Evolutionary conservation across 2,113 vertebrate species (phyloP), one percentile per base, ranked within the genome.

Genomic region (Strix aluco): DNA sequence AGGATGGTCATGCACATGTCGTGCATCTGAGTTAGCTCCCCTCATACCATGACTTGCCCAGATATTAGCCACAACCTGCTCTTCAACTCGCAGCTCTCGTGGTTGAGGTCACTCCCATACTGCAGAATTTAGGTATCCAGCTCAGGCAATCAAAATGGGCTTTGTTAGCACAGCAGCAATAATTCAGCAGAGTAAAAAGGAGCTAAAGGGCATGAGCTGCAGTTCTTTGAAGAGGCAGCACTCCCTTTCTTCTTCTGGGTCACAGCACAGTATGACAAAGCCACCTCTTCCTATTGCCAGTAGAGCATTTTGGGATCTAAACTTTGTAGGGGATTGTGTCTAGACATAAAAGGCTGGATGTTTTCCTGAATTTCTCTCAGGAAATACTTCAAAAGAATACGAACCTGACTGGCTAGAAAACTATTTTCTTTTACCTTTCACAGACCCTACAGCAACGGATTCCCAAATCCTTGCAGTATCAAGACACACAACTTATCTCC

Each of bases 51-150:
- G 20, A 2, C 40, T 77, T 66, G 44, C 67, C 40, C 2, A 0
- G 44, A 21, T 11, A 70, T 46, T 29, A 22, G 49, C 65, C 70
- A 38, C 55, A 78, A 54, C 47, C 46, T 19, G 42, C 23, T 78
- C 65, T 71, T 71, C 2, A 3, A 5, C 62, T 7, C 2, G 0
- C 17, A 7, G 26, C 66, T 80, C 34, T 13, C 1, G 0, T 6
- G 42, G 12, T 34, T 5, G 32, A 67, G 36, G 20, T 47, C 22
- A 0, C 17, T 51, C 69, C 29, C 9, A 3, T 17, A 4, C 0
- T 15, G n/a, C 15, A 52, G 81, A 47, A 63, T 69, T 62, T 27
- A 32, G 30, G 58, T 22, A 16, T 2, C 22, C 5, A 1, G 22
- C 11, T 72, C 54, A 44, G 66, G 20, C 47, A 55, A 65, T 11